These are phyloP conservation scores for Euclidia mi DNA, from an alignment of 2,888 invertebrate genomes.

Conservation along the genomic window DNA sequence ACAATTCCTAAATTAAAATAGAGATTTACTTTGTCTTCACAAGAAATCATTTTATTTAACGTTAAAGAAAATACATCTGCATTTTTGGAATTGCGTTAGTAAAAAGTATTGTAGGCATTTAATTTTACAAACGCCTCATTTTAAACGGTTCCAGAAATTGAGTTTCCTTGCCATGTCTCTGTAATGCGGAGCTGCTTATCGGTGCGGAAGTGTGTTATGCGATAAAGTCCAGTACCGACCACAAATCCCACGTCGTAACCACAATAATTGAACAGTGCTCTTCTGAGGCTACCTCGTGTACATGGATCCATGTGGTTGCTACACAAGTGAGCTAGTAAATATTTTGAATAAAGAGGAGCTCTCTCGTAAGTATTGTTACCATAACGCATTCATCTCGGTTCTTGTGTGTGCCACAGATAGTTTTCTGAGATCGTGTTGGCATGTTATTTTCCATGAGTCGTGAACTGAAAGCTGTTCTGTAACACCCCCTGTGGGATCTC, in stretches of 20 bases:
- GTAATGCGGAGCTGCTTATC: too few species aligned
- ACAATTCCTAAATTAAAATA: too few species aligned
- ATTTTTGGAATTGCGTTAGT: too few species aligned
- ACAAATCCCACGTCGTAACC: conserved; percentile 14
- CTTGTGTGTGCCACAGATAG: conserved; percentile 53
- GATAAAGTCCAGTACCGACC: conserved; percentile 17
- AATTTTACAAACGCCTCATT: too few species aligned
- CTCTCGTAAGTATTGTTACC: conserved; percentile 43
- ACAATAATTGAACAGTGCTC: conserved; percentile 16
- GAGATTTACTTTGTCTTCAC: too few species aligned
- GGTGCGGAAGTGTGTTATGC: too few species aligned
- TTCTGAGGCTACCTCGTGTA: not conserved
- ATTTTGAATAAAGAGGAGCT: conserved; percentile 18
- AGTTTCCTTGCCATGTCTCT: too few species aligned
- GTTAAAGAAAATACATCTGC: too few species aligned
- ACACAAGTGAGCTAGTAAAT: conserved; percentile 12
- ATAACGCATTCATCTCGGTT: conserved; percentile 29
- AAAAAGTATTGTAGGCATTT: too few species aligned
- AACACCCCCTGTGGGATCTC: too few species aligned
- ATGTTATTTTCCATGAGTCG: conserved; percentile 66
- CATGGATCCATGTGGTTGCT: not conserved
- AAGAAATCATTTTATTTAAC: too few species aligned
- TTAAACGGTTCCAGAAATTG: too few species aligned
- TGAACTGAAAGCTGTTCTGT: conserved; percentile 61
- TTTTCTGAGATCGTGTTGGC: conserved; percentile 54